These are phyloP conservation scores for Caradrina clavipalpis DNA, from an alignment of 2,888 invertebrate genomes.

Conservation along the genomic window DNA sequence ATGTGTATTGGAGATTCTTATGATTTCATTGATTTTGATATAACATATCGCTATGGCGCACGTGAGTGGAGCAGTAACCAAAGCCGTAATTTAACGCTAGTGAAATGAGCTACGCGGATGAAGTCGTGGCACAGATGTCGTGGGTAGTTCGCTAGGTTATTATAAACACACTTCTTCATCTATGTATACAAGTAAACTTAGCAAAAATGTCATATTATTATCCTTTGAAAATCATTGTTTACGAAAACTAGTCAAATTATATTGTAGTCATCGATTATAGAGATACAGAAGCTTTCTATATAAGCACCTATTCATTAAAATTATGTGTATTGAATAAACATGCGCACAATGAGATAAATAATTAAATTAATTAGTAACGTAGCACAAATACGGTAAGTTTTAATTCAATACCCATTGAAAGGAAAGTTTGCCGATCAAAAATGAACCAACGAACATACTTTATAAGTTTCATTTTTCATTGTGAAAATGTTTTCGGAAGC, in stretches of 20 bases:
- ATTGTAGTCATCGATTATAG: constrained; percentile 33
- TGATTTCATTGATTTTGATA: too few species aligned
- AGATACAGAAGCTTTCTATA: constrained; percentile 53
- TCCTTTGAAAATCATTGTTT: not conserved
- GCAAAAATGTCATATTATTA: too few species aligned
- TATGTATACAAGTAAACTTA: too few species aligned
- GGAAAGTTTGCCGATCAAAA: constrained; percentile 77
- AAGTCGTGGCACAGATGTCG: too few species aligned
- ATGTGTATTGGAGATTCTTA: too few species aligned
- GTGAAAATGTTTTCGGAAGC: constrained; percentile 85
- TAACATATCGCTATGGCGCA: too few species aligned
- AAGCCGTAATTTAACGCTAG: too few species aligned
- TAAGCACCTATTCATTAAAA: constrained; percentile 71
- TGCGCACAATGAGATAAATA: constrained; percentile 85
- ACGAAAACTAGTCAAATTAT: not conserved
- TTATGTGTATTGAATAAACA: constrained; percentile 84
- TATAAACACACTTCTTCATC: too few species aligned
- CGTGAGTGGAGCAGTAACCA: too few species aligned
- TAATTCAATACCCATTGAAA: constrained; percentile 88
- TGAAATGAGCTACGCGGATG: too few species aligned
- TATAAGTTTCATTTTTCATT: constrained; percentile 85
- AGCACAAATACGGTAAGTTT: constrained; percentile 88
- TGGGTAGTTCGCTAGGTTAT: too few species aligned
- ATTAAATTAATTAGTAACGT: constrained; percentile 89
- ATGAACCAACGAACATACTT: constrained; percentile 79